phyloP scores from a whole-genome alignment of 2,888 invertebrate species.

The Polymixis flavicincta region DNA sequence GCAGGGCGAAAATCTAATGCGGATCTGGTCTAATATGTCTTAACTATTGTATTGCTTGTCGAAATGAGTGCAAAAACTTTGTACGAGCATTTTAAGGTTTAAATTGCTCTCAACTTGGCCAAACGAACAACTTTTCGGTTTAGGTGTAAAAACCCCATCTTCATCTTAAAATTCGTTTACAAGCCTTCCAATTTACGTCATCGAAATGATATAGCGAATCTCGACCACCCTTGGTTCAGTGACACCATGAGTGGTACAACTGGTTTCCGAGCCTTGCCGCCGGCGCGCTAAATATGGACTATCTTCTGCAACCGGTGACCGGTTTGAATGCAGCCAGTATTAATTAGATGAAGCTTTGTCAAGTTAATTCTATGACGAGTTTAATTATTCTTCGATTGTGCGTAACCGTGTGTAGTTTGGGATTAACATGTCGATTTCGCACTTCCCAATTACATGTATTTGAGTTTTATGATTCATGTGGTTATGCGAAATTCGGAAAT shows the following conservation, averaged over 20 bases:
- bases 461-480: background rate
- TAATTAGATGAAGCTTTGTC: slow-evolving; percentile 40
- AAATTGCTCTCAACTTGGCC: background rate
- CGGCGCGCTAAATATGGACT: slow-evolving; percentile 69
- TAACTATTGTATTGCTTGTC: background rate
- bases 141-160: slow-evolving; percentile 12
- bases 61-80: background rate
- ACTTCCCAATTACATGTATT: background rate
- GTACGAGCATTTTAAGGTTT: background rate
- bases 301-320: slow-evolving; percentile 43
- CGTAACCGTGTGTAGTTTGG: background rate
- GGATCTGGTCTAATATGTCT: background rate
- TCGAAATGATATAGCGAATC: slow-evolving; percentile 52
- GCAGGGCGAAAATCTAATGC: background rate
- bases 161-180: background rate
- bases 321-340: slow-evolving; percentile 48
- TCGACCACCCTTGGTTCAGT: slow-evolving; percentile 70
- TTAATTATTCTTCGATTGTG: slow-evolving; percentile 1
- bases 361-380: slow-evolving; percentile 11
- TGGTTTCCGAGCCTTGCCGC: slow-evolving; percentile 68
- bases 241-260: slow-evolving; percentile 69
- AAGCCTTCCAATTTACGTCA: slow-evolving; percentile 42
- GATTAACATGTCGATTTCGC: background rate
- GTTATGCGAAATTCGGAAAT: background rate
- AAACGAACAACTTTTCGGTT: background rate